A percentile compares a stretch with the other conserved stretches of the same genome.
Evolutionary conservation across 2,113 vertebrate species (phyloP).

Genomic region (Gallinago media): DNA sequence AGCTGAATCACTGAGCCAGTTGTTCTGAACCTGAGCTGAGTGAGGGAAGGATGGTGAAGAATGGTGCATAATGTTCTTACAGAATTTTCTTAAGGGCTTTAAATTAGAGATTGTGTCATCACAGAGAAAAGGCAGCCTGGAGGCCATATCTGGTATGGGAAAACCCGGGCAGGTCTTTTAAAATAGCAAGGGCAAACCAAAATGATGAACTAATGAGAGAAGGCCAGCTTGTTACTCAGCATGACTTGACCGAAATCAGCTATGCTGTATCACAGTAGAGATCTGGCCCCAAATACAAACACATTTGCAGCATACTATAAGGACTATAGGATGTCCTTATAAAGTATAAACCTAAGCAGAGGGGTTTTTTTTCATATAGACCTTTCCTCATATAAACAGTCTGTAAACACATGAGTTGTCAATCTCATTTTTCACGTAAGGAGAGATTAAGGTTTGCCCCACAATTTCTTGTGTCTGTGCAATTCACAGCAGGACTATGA

Average conservation of each 20-base stretch:
- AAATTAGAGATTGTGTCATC: not conserved
- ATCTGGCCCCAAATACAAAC: not conserved
- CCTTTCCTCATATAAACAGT: not conserved
- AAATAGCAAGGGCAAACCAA: not conserved
- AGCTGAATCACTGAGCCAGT: not conserved
- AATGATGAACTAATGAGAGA: not conserved
- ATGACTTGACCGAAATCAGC: not conserved
- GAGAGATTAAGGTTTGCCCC: not conserved
- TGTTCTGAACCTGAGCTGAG: not conserved
- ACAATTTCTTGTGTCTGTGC: accelerated
- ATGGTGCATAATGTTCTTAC: not conserved
- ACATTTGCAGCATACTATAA: accelerated
- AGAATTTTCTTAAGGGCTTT: not conserved
- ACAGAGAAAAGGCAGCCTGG: not conserved
- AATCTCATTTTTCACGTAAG: not conserved
- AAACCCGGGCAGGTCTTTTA: not conserved
- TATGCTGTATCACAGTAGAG: not conserved
- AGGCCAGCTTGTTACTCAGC: slow-evolving; percentile 13
- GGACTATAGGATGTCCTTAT: not conserved
- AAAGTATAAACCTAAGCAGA: not conserved
- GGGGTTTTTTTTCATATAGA: not conserved
- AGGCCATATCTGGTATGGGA: not conserved
- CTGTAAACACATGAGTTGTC: not conserved
- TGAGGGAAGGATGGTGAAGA: not conserved
- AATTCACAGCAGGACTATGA: not conserved